Conservation (phyloP, 2,113 vertebrate genomes). For the Galeopterus variegatus region DNA sequence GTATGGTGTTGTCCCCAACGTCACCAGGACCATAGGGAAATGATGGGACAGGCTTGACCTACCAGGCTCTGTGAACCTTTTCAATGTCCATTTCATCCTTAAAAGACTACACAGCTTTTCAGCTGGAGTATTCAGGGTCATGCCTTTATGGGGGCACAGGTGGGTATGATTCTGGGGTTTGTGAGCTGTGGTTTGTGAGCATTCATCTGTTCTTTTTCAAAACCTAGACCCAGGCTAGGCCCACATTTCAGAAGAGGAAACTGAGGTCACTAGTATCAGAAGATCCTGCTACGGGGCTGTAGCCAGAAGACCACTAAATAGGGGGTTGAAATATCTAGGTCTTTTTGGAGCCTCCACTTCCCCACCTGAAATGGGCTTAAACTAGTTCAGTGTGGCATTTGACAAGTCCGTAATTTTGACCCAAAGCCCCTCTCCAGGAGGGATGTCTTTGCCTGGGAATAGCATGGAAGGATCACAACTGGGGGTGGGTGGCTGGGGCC, state of each 20-base stretch:
- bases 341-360: neutral
- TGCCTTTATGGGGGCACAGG: no score
- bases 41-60: neutral
- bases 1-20: neutral
- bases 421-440: neutral
- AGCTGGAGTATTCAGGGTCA: neutral
- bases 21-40: rapidly evolving
- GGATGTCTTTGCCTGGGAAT: neutral
- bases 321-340: neutral
- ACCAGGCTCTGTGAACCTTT: neutral
- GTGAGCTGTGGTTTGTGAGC: neutral
- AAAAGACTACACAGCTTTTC: neutral
- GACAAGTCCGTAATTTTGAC: neutral
- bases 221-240: neutral
- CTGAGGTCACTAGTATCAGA: neutral
- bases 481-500: neutral
- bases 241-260: neutral
- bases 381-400: neutral
- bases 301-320: neutral
- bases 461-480: neutral
- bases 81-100: neutral
- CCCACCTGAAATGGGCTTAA: neutral
- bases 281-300: neutral
- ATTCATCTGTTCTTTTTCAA: neutral
- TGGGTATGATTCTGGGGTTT: no score